A percentile compares a stretch with the other conserved stretches of the same genome.
Evolutionary conservation across 2,113 vertebrate genomes (phyloP).

Genomic region (Hippoglossus stenolepis): DNA sequence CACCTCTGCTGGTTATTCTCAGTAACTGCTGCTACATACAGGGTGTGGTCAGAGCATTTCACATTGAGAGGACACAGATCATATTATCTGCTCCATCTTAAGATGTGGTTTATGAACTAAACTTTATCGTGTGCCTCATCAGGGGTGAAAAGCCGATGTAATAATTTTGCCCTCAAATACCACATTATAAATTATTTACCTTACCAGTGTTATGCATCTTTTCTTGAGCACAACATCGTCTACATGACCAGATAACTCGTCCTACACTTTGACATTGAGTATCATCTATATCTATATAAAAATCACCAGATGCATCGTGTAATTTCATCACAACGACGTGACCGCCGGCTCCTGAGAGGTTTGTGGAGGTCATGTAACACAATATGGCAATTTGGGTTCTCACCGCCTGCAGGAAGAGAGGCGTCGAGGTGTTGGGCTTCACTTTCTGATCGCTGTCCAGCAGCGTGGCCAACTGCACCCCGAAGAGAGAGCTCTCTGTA

Average conservation of each 20-base stretch:
- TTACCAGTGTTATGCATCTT: too few species aligned
- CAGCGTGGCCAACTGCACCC: constrained; percentile 85
- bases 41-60: constrained; percentile 64
- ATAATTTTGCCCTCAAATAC: too few species aligned
- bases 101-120: neutral
- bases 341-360: neutral
- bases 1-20: constrained; percentile 73
- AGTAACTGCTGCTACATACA: constrained; percentile 61
- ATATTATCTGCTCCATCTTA: constrained; percentile 5
- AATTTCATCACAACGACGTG: too few species aligned
- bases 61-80: constrained; percentile 16
- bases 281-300: too few species aligned
- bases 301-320: neutral
- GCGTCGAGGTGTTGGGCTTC: constrained; percentile 82
- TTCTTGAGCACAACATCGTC: too few species aligned
- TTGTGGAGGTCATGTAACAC: neutral
- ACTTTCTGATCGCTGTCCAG: constrained; percentile 89
- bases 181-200: too few species aligned
- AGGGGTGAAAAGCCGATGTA: too few species aligned
- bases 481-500: constrained; percentile 88
- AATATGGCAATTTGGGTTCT: constrained; percentile 43
- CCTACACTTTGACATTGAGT: too few species aligned
- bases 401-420: constrained; percentile 89
- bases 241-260: too few species aligned
- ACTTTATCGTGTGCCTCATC: neutral